Evolutionary conservation across 2,888 invertebrate genomes (phyloP), one percentile per base, ranked within the genome.

Genomic region (Drosophila buzzatii): DNA sequence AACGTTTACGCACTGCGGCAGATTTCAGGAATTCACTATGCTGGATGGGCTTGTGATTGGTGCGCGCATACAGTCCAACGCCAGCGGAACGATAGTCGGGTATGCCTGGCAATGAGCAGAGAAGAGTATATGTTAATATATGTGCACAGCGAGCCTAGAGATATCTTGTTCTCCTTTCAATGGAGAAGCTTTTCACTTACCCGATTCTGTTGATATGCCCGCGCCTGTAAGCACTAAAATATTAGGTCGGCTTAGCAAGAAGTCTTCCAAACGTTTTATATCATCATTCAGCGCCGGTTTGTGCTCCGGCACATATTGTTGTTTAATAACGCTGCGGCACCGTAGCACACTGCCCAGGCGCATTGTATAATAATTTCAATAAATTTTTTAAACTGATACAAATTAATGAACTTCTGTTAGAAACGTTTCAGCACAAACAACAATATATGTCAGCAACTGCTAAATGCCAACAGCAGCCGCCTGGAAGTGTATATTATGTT

Each of bases 161-260:
- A 27, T 4, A 27, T 27, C 27, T 5, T 27, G 27, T 27, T 27
- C 27, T 0, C 27, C 27, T 0, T 27, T 27, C 27, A 27, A 27
- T 27, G 1, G 27, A 27, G 27, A 27, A 27, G 27, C 27, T 27
- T 27, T 27, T 1, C 5, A 27, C 6, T 6, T 51, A 96, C 96
- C 96, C 91, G 98, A 98, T 94, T 99, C 99, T 2, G 99, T 99
- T 0, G 99, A 99, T 85, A 99, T 96, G 37, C 99, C 99, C 78
- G 99, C 99, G 16, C 99, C 99, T 0, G 98, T 98, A 51, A 99
- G 91, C 0, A 92, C 92, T 20, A 98, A 94, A 53, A 97, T 93
- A 82, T 94, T 95, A 9, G 92, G 91, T 56, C 91, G 92, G 0
- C 90, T 83, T 3, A 90, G 47, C 0, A 93, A 67, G 47, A 93